A percentile compares a stretch with the other conserved stretches of the same genome.
phyloP scores from a whole-genome alignment of 1,140 invertebrate species.

The Leptestheria dahalacensis region DNA sequence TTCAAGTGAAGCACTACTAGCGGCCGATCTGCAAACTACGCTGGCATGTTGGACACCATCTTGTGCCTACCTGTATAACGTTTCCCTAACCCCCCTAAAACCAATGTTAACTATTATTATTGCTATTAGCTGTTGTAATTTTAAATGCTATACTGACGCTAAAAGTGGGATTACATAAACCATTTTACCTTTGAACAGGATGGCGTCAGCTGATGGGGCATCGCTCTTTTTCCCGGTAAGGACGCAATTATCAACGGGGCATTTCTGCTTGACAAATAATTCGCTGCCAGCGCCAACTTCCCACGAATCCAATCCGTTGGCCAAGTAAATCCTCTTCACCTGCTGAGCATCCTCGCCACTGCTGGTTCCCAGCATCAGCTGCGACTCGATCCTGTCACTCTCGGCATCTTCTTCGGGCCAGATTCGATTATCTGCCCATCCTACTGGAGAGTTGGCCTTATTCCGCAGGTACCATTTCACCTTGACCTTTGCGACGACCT shows the following conservation, averaged over 20 bases:
- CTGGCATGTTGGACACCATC: no score
- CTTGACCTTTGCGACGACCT: neutral
- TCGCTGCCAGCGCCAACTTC: slow-evolving; percentile 50
- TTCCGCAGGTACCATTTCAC: neutral
- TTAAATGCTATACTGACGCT: no score
- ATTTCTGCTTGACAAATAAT: slow-evolving; percentile 46
- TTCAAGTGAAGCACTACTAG: no score
- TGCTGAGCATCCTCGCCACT: neutral
- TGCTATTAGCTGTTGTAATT: no score
- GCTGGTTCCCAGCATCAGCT: slow-evolving; percentile 10
- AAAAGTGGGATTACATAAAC: no score
- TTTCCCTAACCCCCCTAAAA: no score
- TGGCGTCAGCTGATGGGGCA: slow-evolving; percentile 58
- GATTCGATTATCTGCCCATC: neutral
- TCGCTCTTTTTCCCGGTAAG: slow-evolving; percentile 54
- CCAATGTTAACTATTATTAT: no score
- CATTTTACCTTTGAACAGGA: slow-evolving; percentile 51
- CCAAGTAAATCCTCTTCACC: slow-evolving; percentile 64
- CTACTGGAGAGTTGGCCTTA: neutral
- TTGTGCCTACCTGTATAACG: no score
- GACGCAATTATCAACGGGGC: slow-evolving; percentile 58
- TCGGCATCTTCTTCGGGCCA: slow-evolving; percentile 1
- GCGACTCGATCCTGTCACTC: slow-evolving; percentile 9
- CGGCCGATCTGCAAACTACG: no score
- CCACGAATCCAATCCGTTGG: slow-evolving; percentile 66